A percentile compares a stretch with the other conserved stretches of the same genome.
These are phyloP conservation scores for Rallus crepitans DNA, from an alignment of 2,797 vertebrate genomes.

Conservation along the genomic window DNA sequence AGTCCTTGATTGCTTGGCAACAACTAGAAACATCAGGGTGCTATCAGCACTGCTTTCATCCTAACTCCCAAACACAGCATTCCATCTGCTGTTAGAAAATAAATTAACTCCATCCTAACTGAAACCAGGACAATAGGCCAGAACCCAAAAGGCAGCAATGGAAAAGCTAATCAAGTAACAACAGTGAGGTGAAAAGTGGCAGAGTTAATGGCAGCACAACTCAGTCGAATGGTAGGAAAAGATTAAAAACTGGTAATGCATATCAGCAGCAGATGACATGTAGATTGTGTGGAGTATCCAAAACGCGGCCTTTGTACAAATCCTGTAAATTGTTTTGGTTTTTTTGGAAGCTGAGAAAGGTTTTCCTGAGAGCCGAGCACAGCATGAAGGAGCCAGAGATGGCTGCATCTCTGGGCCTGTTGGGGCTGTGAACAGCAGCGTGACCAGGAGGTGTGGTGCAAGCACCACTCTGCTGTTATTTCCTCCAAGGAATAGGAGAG, in stretches of 20 bases:
- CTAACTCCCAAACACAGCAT: too few species aligned
- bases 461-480: not conserved
- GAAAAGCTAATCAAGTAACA: constrained; percentile 53
- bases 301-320: not conserved
- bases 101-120: too few species aligned
- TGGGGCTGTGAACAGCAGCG: rapidly evolving
- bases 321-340: not conserved
- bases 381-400: not conserved
- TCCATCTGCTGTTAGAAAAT: too few species aligned
- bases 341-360: not conserved
- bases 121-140: not conserved
- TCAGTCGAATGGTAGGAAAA: constrained; percentile 5
- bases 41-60: too few species aligned
- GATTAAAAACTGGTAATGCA: constrained; percentile 32
- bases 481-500: not conserved
- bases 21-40: too few species aligned
- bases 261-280: not conserved
- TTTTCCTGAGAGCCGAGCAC: not conserved
- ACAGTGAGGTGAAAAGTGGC: constrained; percentile 29
- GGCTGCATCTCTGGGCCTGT: rapidly evolving
- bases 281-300: not conserved
- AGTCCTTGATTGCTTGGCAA: too few species aligned
- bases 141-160: constrained; percentile 18
- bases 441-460: rapidly evolving
- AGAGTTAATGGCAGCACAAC: constrained; percentile 33